A percentile compares a stretch with the other conserved stretches of the same genome.
phyloP scores from a whole-genome alignment of 2,113 vertebrate genomes.

The Rhipidura dahli region DNA sequence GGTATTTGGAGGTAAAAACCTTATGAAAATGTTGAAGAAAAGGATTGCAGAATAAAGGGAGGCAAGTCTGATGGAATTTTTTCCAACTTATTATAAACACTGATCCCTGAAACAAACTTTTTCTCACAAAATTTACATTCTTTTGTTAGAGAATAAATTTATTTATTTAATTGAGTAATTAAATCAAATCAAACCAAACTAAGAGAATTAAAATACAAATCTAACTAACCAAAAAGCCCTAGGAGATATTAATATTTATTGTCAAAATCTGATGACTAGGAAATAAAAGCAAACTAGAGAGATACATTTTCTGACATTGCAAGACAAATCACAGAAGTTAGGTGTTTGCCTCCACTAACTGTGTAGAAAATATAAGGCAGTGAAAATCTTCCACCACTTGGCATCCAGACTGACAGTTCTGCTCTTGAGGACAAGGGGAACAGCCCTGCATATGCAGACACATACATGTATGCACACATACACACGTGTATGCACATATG shows the following conservation, averaged over 20 bases:
- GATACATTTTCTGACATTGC: background rate
- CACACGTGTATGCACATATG: accelerated
- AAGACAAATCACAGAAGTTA: background rate
- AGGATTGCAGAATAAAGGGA: background rate
- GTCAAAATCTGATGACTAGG: background rate
- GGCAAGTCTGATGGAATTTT: background rate
- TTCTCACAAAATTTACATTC: background rate
- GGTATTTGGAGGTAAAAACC: background rate
- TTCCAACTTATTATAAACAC: background rate
- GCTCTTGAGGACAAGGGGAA: background rate
- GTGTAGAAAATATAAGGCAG: background rate
- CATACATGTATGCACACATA: accelerated
- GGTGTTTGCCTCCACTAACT: background rate
- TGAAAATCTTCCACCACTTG: background rate
- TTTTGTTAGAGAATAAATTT: background rate
- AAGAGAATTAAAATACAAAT: background rate
- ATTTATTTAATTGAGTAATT: background rate
- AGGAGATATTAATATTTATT: background rate
- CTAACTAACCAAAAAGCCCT: background rate
- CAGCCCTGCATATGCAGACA: background rate
- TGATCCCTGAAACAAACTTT: background rate
- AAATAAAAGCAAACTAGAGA: background rate
- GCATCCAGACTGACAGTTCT: background rate
- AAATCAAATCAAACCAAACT: background rate
- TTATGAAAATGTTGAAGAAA: background rate